Evolutionary conservation across 2,113 vertebrate species (phyloP).

Genomic region (Macroglossus sobrinus): DNA sequence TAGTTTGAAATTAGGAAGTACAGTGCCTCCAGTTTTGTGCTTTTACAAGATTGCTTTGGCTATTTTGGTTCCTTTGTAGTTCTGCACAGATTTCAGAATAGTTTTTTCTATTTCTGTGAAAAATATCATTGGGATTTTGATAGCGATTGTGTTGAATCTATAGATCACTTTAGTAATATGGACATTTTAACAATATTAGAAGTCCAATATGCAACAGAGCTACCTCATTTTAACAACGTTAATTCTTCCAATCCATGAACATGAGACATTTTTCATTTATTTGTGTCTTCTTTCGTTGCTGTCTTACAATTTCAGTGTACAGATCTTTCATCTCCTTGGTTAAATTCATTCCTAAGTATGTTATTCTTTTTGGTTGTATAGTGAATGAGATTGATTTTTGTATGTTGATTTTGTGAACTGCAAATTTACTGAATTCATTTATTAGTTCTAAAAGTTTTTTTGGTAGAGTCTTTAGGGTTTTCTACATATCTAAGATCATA

Average conservation of each 20-base stretch:
- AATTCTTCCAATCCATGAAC: background rate
- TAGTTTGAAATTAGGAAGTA: background rate
- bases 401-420: background rate
- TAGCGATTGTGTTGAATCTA: background rate
- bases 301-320: background rate
- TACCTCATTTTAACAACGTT: background rate
- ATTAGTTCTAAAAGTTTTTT: background rate
- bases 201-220: no score
- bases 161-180: background rate
- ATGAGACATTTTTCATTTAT: background rate
- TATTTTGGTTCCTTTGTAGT: background rate
- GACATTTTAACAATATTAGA: background rate
- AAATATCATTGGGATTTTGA: background rate
- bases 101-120: background rate
- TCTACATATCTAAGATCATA: background rate
- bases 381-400: background rate
- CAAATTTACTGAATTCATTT: background rate
- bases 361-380: background rate
- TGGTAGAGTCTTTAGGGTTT: background rate
- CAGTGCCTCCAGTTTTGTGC: background rate
- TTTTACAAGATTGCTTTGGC: background rate
- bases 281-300: background rate
- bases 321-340: background rate
- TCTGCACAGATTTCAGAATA: background rate
- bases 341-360: background rate